Evolutionary conservation across 2,113 vertebrate species (phyloP), one percentile per base, ranked within the genome.

Genomic region (Callocephalon fimbriatum): DNA sequence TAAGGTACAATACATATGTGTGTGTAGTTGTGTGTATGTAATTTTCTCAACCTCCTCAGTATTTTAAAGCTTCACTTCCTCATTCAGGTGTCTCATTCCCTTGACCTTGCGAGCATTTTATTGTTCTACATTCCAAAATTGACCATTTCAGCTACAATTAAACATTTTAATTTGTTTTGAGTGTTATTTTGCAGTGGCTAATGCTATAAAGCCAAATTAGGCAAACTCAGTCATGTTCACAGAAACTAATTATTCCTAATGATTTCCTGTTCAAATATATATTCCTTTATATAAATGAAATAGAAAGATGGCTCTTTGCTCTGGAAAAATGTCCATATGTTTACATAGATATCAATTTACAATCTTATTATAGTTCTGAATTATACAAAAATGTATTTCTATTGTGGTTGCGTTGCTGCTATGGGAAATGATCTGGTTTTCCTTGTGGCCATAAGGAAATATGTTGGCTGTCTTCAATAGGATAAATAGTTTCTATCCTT

Each of bases 191-290:
- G 42, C 68, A 84, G 35, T 92, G 59, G 50, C 7, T 54, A 42
- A 80, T 11, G 12, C 48, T 78, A 15, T 71, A 72, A 94, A 96
- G 68, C 32, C 38, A 67, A 84, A 93, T 91, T 58, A 92, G 88
- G 73, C 20, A 47, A 73, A 89, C 59, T 74, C 27, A 59, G 40
- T 51, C 31, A 27, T 75, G 29, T 37, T 84, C 68, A 37, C 38
- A 71, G 20, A 67, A 90, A 93, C 95, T 90, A 82, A 71, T 92
- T 80, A 54, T 92, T 80, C 35, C 56, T 91, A 88, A 95, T 91
- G n/a, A 81, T 92, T 80, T 95, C 23, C 54, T 75, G 68, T 47
- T 38, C 47, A 59, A 81, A 76, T 80, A 80, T 29, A 35, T 81
- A 38, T 78, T 83, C 54, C 22, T 86, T 71, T 76, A 18, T n/a